Evolutionary conservation across 2,113 vertebrate genomes (phyloP).

Genomic region (Ardeotis arabs): DNA sequence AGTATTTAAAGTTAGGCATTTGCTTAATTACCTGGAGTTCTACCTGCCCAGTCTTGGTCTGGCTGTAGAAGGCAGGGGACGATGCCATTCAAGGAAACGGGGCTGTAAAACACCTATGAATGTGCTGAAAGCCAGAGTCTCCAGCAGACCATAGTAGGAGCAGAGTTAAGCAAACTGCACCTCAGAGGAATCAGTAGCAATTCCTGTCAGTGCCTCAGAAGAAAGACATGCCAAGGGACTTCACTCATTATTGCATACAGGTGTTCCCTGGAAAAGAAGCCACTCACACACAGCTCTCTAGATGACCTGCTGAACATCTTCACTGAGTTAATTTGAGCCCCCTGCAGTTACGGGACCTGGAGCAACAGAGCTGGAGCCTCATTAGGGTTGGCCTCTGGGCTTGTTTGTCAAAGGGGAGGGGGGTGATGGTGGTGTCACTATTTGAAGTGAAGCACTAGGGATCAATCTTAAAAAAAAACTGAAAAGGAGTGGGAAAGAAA

Average conservation of each 20-base stretch:
- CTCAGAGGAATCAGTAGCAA: not conserved
- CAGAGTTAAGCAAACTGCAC: not conserved
- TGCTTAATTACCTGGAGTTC: not conserved
- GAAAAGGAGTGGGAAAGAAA: not conserved
- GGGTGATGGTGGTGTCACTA: not conserved
- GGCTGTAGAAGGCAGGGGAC: not conserved
- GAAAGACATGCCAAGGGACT: not conserved
- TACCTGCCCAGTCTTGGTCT: not conserved
- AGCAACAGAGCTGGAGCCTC: not conserved
- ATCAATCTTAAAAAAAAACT: not conserved
- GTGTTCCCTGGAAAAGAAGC: not conserved
- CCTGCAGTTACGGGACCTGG: not conserved
- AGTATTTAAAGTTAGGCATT: not conserved
- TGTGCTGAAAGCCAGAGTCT: rapidly evolving
- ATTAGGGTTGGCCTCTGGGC: not conserved
- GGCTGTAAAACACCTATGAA: not conserved
- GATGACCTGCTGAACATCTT: not conserved
- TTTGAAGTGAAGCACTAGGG: not conserved
- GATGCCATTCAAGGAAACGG: not conserved
- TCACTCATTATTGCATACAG: not conserved
- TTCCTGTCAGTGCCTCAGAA: not conserved
- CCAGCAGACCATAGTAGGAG: not conserved
- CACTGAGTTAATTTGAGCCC: not conserved
- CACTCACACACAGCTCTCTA: not conserved
- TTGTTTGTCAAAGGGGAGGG: not conserved